Evolutionary conservation across 2,888 invertebrate species (phyloP), one percentile per base, ranked within the genome.

Genomic region (Galeruca laticollis): DNA sequence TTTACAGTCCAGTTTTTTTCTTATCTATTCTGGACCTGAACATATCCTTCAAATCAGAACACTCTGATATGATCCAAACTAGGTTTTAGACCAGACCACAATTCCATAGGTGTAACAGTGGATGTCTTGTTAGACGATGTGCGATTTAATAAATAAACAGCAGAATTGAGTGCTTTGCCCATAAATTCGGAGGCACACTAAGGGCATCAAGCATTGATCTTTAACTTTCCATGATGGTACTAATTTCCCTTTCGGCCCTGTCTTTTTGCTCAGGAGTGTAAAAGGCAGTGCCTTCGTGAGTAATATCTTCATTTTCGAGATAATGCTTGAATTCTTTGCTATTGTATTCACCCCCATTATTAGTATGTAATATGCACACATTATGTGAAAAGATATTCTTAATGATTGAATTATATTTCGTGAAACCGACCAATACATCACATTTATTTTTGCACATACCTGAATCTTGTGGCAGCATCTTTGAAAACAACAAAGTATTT

Each of bases 401-500:
- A 1, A 72, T 49, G 43, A 56, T 47, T 11, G 54, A 61, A 35
- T 54, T 20, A 61, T 51, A 74, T 5, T 13, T 35, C 26, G 68
- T 49, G 49, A 75, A 73, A 60, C 64, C 61, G 33, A 40, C 60
- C 15, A 72, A 60, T 1, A 68, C 71, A 54, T 76, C 69, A 18
- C 49, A 59, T 61, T 71, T 69, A 47, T 73, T 40, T 65, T 65
- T 66, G 69, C 15, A 51, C 72, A 8, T 51, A 26, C 15, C 60
- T n/a, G 35, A 73, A 35, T n/a, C 70, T 65, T 11, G 72, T 56
- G 31, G 43, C 57, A 11, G 68, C 69, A 52, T 73, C 73, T 59
- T 75, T 73, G 59, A 73, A 72, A 18, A 52, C 10, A n/a, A 70
- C 20, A 47, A 74, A 68, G 43, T 75, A 75, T 18, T 43, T 67